These are phyloP conservation scores for Brachionus plicatilis DNA, from an alignment of 1,140 invertebrate genomes.

Conservation along the genomic window DNA sequence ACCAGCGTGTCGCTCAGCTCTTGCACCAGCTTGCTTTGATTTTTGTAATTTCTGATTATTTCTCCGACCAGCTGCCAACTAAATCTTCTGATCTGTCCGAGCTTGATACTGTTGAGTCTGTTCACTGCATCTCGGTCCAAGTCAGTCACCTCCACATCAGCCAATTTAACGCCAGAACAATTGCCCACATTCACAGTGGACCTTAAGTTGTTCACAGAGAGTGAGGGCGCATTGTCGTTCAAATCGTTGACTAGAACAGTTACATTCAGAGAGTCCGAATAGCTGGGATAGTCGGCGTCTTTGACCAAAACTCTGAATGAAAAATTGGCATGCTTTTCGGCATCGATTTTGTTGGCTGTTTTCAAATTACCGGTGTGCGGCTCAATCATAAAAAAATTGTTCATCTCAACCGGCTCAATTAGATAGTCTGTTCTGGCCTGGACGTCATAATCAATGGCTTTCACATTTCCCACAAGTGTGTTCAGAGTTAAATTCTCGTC, in stretches of 20 bases:
- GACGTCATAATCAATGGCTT: background rate
- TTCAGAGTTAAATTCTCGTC: background rate
- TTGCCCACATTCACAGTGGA: background rate
- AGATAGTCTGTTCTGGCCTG: background rate
- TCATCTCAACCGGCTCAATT: background rate
- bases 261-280: background rate
- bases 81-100: background rate
- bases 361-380: slow-evolving; percentile 7
- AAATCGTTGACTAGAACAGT: background rate
- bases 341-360: background rate
- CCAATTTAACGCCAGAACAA: background rate
- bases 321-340: background rate
- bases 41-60: slow-evolving; percentile 26
- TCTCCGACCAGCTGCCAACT: slow-evolving; percentile 13
- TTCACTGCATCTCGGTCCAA: background rate
- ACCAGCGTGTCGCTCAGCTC: background rate
- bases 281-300: background rate
- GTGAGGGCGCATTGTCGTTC: background rate
- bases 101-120: background rate
- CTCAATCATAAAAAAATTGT: background rate
- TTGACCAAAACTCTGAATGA: background rate
- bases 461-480: background rate
- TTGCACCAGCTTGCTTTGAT: background rate
- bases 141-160: background rate
- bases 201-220: background rate